Conservation (phyloP, 2,797 vertebrate genomes). For the Coccyzus lansbergi region DNA sequence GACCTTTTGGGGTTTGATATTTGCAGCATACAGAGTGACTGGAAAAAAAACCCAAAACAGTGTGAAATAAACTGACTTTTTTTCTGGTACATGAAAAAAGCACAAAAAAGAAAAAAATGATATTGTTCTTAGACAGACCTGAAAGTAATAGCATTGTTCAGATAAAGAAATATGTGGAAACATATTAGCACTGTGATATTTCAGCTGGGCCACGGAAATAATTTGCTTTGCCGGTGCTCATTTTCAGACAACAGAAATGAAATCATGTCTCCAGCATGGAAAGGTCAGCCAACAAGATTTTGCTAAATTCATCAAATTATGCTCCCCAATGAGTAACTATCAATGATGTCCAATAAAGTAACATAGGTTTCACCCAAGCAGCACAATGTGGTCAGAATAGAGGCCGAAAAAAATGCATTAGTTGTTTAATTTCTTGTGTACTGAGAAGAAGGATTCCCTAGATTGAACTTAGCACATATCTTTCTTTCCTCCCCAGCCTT, state of each 20-base stretch:
- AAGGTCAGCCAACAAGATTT: slow-evolving; percentile 67
- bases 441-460: slow-evolving; percentile 27
- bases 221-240: slow-evolving; percentile 52
- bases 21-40: background rate
- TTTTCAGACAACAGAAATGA: slow-evolving; percentile 74
- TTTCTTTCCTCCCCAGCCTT: slow-evolving; percentile 18
- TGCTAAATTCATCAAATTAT: slow-evolving; percentile 64
- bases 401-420: slow-evolving; percentile 24
- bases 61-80: background rate
- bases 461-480: background rate
- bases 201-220: slow-evolving; percentile 60
- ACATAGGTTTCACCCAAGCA: slow-evolving; percentile 48
- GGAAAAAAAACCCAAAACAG: background rate
- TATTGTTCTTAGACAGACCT: slow-evolving; percentile 43
- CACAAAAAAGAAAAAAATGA: background rate
- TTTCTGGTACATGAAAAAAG: background rate
- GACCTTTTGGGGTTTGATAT: background rate
- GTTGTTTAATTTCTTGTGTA: slow-evolving; percentile 50
- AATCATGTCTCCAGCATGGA: slow-evolving; percentile 61
- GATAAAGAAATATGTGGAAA: slow-evolving; percentile 52
- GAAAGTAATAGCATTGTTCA: background rate
- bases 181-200: slow-evolving; percentile 14
- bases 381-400: slow-evolving; percentile 32
- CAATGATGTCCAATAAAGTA: slow-evolving; percentile 2
- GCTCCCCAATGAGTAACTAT: slow-evolving; percentile 27